Base-by-base conservation (phyloP, 2,113 vertebrate species). In the Garra rufa region DNA sequence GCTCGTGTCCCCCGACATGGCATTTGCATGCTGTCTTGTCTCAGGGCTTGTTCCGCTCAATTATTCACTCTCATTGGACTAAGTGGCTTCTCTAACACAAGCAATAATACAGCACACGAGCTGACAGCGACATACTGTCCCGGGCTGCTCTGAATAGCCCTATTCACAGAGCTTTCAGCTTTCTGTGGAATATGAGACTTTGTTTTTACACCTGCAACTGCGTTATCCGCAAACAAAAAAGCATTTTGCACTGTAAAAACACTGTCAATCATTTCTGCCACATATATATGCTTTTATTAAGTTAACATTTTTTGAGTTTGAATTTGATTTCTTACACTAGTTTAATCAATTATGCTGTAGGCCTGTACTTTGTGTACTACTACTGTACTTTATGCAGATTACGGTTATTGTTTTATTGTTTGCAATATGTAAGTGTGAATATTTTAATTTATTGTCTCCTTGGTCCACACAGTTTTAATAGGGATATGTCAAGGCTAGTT, bases 1-100 rank as follows among this genome's bases (percentile, higher is more conserved):
- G 92, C 92, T 88, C 80, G 88, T 88, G 92, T 92, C 91, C 89
- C 92, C 87, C 9, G 91, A 91, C 91, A 88, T 91, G 86, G 89
- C 90, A 90, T 94, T 92, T 91, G 92, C 92, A 90, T 93, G 91
- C 90, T 87, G 86, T 88, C 44, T 88, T 91, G 92, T 93, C 92
- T 87, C 89, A 84, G 88, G 90, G 92, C 91, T 92, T 94, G 94
- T 94, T 93, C 92, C 92, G 89, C 94, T 95, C 93, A 94, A 95
- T 95, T 95, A 95, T 95, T 95, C 93, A 95, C 94, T 91, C 83
- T 93, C 90, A 92, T 93, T 91, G 92, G 91, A 92, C 93, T 94
- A 94, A 95, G 93, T 93, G 94, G 93, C 91, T 92, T 89, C 92
- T 92, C 92, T 92, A 85, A 92, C 92, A 93, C 91, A 88, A 91